A percentile compares a stretch with the other conserved stretches of the same genome.
Conservation (phyloP, 2,797 vertebrate species). For the Dipus sagitta region DNA sequence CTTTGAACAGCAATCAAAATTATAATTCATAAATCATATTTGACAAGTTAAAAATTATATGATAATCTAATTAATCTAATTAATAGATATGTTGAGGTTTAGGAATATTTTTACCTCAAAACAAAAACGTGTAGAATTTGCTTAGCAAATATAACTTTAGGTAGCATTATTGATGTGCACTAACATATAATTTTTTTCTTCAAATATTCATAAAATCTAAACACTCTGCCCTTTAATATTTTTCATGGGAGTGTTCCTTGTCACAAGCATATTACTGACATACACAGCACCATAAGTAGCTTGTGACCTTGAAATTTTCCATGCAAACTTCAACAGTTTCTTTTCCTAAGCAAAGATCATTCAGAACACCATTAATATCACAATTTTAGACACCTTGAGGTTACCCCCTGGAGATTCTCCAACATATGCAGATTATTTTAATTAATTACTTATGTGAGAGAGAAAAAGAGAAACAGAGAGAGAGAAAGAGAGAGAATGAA, state of each 20-base stretch:
- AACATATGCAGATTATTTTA: background rate
- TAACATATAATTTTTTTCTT: background rate
- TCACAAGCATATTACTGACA: background rate
- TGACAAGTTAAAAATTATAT: background rate
- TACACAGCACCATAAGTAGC: too few species aligned
- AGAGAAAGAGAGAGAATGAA: too few species aligned
- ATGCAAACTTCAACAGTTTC: background rate
- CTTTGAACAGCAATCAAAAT: background rate
- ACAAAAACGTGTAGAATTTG: background rate
- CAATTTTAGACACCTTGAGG: background rate
- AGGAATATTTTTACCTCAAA: background rate
- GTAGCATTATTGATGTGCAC: background rate
- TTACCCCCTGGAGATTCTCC: background rate
- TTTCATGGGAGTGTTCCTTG: background rate
- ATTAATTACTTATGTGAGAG: too few species aligned
- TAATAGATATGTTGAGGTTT: background rate
- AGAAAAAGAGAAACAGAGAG: too few species aligned
- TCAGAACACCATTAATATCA: background rate
- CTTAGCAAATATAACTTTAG: background rate
- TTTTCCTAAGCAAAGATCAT: background rate
- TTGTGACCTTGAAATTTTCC: background rate
- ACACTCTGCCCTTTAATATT: background rate
- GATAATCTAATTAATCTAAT: too few species aligned
- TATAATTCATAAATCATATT: background rate
- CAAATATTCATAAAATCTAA: background rate